Evolutionary conservation across 2,113 vertebrate species (phyloP).

Genomic region (Centropus bengalensis): DNA sequence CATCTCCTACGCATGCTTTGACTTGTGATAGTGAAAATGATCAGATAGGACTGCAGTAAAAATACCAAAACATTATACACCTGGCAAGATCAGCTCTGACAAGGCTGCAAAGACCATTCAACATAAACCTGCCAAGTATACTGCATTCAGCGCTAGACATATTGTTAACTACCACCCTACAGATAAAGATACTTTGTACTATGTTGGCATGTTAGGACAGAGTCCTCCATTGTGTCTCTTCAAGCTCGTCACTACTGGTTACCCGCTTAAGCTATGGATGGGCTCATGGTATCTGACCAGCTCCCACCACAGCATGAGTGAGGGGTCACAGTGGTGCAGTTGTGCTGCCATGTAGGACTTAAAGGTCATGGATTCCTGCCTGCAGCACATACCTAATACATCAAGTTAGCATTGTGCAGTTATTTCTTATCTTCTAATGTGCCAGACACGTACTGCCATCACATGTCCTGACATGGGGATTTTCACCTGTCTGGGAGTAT

Average conservation of each 20-base stretch:
- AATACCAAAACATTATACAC: background rate
- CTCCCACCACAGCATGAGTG: background rate
- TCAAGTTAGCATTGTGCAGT: background rate
- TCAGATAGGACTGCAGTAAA: background rate
- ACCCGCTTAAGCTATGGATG: background rate
- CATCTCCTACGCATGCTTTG: background rate
- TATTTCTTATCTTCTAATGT: background rate
- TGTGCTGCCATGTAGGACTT: accelerated
- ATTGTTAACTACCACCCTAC: too few relatives aligned
- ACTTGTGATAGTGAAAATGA: background rate
- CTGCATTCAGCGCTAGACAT: background rate
- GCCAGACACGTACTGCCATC: background rate
- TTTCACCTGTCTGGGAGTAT: background rate
- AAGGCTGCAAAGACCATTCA: background rate
- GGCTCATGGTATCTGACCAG: background rate
- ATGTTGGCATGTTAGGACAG: background rate
- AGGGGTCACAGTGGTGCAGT: background rate
- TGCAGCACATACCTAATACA: accelerated
- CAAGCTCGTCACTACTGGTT: background rate
- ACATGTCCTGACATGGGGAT: background rate
- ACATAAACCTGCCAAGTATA: background rate
- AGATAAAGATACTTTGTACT: background rate
- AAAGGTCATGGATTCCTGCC: background rate
- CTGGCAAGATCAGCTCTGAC: background rate
- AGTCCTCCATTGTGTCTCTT: background rate